These are phyloP conservation scores for Pleuronectes platessa DNA, from an alignment of 2,113 vertebrate species.

Conservation along the genomic window DNA sequence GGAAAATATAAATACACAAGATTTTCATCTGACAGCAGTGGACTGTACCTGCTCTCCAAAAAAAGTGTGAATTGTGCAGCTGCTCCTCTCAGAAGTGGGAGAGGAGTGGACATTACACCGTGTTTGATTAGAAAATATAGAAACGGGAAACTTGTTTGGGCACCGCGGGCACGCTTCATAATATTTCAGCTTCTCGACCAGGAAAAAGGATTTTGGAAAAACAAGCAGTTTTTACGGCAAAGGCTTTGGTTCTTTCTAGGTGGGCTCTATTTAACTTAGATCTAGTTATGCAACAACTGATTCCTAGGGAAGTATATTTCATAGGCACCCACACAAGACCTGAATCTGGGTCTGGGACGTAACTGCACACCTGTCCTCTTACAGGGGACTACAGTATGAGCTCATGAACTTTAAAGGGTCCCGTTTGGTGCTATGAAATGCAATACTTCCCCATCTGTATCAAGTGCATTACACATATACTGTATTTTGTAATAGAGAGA, in stretches of 20 bases:
- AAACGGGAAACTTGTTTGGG: neutral
- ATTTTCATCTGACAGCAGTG: conserved; percentile 15
- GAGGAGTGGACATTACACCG: neutral
- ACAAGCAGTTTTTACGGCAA: conserved; percentile 27
- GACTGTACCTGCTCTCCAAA: conserved; percentile 27
- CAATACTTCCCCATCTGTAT: conserved; percentile 75
- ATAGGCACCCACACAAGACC: conserved; percentile 62
- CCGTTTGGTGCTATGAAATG: conserved; percentile 71
- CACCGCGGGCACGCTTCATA: neutral
- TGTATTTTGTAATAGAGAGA: conserved; percentile 85
- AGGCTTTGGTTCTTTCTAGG: conserved; percentile 60
- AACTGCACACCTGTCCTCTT: conserved; percentile 48
- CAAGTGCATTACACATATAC: conserved; percentile 84
- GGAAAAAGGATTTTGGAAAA: conserved; percentile 39
- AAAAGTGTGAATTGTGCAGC: conserved; percentile 28
- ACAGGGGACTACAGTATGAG: conserved; percentile 1
- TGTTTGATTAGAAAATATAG: conserved; percentile 59
- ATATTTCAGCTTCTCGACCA: conserved; percentile 43
- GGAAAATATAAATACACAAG: neutral
- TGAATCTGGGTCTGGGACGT: conserved; percentile 47
- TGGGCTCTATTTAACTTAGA: conserved; percentile 74
- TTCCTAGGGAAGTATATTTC: conserved; percentile 72
- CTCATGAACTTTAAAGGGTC: conserved; percentile 49
- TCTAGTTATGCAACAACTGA: conserved; percentile 80
- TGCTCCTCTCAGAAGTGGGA: conserved; percentile 28